phyloP scores from a whole-genome alignment of 2,113 vertebrate genomes.

The Irena cyanogastra region DNA sequence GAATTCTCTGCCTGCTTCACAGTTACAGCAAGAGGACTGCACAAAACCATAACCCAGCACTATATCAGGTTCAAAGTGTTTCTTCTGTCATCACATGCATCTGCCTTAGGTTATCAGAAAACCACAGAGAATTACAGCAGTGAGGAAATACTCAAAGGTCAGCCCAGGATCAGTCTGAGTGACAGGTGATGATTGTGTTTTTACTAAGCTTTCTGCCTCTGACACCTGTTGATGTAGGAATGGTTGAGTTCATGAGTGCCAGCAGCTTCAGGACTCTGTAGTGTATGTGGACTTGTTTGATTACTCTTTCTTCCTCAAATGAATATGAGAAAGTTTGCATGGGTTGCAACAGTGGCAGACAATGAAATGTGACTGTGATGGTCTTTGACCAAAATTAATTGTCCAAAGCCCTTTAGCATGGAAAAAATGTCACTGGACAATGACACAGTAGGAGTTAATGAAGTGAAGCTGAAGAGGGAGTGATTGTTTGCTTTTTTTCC shows the following conservation, averaged over 20 bases:
- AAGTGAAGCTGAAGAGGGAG: not conserved
- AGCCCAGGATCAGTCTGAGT: not conserved
- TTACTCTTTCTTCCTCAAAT: not conserved
- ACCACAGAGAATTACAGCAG: not conserved
- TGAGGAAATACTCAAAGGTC: not conserved
- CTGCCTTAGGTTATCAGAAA: slow-evolving; percentile 19
- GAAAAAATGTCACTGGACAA: not conserved
- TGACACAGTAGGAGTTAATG: not conserved
- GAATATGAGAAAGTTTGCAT: not conserved
- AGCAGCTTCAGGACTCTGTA: not conserved
- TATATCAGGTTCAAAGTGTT: not conserved
- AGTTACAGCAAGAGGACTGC: not conserved
- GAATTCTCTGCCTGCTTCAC: not conserved
- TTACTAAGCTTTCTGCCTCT: not conserved
- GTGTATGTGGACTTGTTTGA: not conserved
- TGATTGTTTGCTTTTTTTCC: not conserved
- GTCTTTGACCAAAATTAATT: not conserved
- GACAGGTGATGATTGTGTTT: not conserved
- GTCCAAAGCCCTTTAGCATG: not conserved
- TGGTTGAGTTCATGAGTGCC: not conserved
- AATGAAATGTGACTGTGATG: not conserved
- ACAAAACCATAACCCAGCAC: not conserved
- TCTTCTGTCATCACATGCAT: not conserved
- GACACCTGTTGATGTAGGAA: not conserved
- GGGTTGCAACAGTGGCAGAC: not conserved